phyloP scores from a whole-genome alignment of 2,888 invertebrate species.

The Drosophila ezoana region DNA sequence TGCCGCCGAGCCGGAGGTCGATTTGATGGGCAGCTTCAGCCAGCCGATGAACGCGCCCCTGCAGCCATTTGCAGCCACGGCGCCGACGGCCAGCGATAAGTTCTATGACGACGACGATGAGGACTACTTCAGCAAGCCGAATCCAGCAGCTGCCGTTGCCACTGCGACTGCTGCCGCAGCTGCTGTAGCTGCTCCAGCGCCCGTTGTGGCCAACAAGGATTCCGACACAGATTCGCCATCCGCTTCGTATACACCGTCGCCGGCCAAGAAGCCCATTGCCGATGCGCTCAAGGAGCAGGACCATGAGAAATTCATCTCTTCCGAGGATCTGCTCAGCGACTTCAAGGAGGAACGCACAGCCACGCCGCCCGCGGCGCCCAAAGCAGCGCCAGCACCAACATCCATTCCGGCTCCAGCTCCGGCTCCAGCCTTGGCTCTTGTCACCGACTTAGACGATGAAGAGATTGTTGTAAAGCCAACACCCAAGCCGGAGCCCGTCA shows the following conservation, averaged over 20 bases:
- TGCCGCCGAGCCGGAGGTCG: slow-evolving; percentile 45
- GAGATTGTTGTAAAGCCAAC: slow-evolving; percentile 61
- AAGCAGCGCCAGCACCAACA: slow-evolving; percentile 12
- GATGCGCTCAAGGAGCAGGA: slow-evolving; percentile 84
- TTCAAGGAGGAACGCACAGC: slow-evolving; percentile 82
- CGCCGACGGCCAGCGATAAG: slow-evolving; percentile 44
- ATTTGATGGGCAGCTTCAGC: slow-evolving; percentile 64
- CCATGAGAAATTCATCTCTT: slow-evolving; percentile 85
- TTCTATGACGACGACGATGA: slow-evolving; percentile 59
- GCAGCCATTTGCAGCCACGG: slow-evolving; percentile 61
- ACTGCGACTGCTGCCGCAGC: neutral
- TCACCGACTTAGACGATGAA: slow-evolving; percentile 81
- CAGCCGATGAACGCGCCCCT: slow-evolving; percentile 54
- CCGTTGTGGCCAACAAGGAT: slow-evolving; percentile 70
- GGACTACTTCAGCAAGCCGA: slow-evolving; percentile 49
- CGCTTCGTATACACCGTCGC: slow-evolving; percentile 83
- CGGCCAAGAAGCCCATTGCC: slow-evolving; percentile 82
- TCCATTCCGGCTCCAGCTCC: neutral
- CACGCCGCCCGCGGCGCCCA: slow-evolving; percentile 42
- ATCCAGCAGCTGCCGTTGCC: slow-evolving; percentile 21
- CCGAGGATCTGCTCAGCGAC: slow-evolving; percentile 84
- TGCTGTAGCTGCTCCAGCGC: slow-evolving; percentile 15
- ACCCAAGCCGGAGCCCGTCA: slow-evolving; percentile 51
- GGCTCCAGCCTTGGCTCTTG: slow-evolving; percentile 28
- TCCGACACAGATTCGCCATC: slow-evolving; percentile 84